phyloP scores from a whole-genome alignment of 2,113 vertebrate genomes.

The Scophthalmus maximus region DNA sequence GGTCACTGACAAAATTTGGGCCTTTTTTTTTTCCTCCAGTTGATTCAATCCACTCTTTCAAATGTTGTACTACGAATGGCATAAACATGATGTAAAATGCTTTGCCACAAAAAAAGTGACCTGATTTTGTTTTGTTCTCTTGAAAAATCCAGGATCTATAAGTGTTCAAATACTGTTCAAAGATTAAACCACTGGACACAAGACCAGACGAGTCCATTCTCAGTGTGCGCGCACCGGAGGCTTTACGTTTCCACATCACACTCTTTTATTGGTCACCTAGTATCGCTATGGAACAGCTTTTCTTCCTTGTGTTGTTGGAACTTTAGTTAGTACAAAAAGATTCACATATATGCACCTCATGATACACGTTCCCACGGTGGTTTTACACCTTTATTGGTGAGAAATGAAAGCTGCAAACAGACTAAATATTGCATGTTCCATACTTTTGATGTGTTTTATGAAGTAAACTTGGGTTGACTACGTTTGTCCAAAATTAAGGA shows the following conservation, averaged over 20 bases:
- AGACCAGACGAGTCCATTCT: background rate
- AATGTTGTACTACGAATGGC: background rate
- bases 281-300: background rate
- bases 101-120: too few relatives aligned
- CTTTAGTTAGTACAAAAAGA: background rate
- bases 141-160: background rate
- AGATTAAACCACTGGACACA: background rate
- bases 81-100: background rate
- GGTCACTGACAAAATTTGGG: background rate
- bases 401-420: background rate
- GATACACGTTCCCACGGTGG: too few relatives aligned
- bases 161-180: background rate
- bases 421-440: background rate
- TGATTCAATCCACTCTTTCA: constrained; percentile 9
- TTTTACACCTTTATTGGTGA: background rate
- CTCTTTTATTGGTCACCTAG: background rate
- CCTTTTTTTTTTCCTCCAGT: background rate
- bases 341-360: background rate
- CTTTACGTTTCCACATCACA: background rate
- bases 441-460: too few relatives aligned
- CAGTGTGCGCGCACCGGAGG: background rate
- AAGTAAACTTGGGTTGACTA: background rate
- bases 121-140: background rate
- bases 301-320: background rate
- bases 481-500: background rate